phyloP scores from a whole-genome alignment of 2,113 vertebrate genomes.

The Mastomys natalensis region DNA sequence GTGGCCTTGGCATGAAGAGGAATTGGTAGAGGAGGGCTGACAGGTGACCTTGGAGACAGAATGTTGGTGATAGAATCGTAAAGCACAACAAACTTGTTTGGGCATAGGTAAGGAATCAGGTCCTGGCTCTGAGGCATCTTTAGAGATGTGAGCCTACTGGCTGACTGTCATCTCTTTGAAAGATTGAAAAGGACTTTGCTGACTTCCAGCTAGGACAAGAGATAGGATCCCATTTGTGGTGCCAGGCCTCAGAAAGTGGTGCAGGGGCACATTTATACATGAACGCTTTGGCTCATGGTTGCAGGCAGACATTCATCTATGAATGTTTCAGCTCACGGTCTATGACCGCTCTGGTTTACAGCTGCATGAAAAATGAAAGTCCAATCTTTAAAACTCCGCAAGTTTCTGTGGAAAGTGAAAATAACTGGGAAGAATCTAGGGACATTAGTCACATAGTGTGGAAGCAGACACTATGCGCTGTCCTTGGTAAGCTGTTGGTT shows the following conservation, averaged over 20 bases:
- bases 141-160: neutral
- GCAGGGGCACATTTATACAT: neutral
- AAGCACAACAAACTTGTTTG: neutral
- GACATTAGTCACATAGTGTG: neutral
- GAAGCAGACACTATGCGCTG: neutral
- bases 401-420: constrained; percentile 17
- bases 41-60: neutral
- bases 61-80: neutral
- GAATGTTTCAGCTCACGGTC: rapidly evolving
- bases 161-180: neutral
- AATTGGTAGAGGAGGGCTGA: neutral
- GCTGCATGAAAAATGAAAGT: neutral
- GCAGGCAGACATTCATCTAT: neutral
- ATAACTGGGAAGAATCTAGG: neutral
- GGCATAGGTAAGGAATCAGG: neutral
- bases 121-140: neutral
- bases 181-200: no score
- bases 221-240: neutral
- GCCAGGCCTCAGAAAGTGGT: neutral
- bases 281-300: neutral
- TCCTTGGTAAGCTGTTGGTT: neutral
- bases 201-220: neutral
- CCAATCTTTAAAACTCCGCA: neutral
- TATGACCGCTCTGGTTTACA: neutral
- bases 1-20: neutral